Conservation (phyloP, 2,797 vertebrate species). For the Myiotriccus ornatus region DNA sequence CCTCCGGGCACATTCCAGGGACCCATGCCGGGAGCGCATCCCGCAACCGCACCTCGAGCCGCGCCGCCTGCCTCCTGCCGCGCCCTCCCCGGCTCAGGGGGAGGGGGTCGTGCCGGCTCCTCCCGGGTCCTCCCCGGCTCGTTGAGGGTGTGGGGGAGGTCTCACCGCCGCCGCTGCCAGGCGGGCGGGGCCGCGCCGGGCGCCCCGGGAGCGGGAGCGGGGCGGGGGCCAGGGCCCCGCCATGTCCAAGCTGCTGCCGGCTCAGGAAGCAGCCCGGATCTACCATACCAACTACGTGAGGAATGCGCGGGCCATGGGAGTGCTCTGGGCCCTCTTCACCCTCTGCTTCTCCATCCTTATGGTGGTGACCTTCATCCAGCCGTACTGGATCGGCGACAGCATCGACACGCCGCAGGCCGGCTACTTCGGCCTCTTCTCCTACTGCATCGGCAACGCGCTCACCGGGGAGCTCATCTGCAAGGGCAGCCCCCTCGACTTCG, state of each 20-base stretch:
- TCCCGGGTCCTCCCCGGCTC: background rate
- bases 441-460: slow-evolving; percentile 94
- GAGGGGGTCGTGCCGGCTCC: background rate
- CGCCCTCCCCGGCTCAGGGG: background rate
- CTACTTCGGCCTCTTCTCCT: slow-evolving; percentile 95
- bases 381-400: slow-evolving; percentile 97
- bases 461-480: slow-evolving; percentile 93
- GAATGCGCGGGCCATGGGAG: slow-evolving; percentile 91
- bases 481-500: slow-evolving; percentile 89
- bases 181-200: background rate
- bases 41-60: background rate
- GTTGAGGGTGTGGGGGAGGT: background rate
- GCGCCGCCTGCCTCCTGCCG: background rate
- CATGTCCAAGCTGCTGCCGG: slow-evolving; percentile 87
- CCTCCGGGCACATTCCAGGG: too few species aligned
- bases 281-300: slow-evolving; percentile 98
- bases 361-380: slow-evolving; percentile 94
- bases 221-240: background rate
- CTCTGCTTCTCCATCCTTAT: slow-evolving; percentile 92
- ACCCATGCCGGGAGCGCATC: background rate
- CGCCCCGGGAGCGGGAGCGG: background rate
- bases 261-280: slow-evolving; percentile 93
- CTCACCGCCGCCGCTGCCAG: background rate
- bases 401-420: slow-evolving; percentile 93
- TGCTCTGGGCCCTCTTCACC: slow-evolving; percentile 94